A percentile compares a stretch with the other conserved stretches of the same genome.
phyloP scores from a whole-genome alignment of 2,888 invertebrate genomes.

The Heteropelma amictum region DNA sequence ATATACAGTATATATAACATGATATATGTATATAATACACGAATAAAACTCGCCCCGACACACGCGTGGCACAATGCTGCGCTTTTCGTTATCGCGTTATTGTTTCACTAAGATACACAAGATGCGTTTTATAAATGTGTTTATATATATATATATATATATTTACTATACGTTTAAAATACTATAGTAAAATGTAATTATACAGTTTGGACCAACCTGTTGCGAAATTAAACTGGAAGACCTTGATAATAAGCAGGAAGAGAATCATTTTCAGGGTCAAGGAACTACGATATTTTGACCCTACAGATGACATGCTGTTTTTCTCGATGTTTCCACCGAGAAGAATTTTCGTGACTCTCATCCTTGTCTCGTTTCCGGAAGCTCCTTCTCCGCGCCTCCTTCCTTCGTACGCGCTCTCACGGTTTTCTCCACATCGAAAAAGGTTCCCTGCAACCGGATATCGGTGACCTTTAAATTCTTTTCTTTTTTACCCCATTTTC shows the following conservation, averaged over 20 bases:
- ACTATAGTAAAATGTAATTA: neutral
- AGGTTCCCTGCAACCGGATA: conserved; percentile 47
- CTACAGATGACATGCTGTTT: conserved; percentile 1
- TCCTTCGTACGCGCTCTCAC: conserved; percentile 30
- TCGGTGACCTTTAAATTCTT: conserved; percentile 31
- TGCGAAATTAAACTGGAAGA: conserved; percentile 39
- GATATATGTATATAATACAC: too few relatives aligned
- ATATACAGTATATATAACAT: too few relatives aligned
- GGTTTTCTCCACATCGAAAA: conserved; percentile 41
- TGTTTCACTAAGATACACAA: neutral
- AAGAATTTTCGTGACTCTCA: conserved; percentile 3
- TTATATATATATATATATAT: neutral
- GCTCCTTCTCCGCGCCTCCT: conserved; percentile 10
- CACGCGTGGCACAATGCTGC: too few relatives aligned
- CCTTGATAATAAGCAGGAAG: conserved; percentile 15
- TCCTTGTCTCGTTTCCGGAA: neutral
- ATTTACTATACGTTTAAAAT: too few relatives aligned
- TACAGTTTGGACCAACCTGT: conserved; percentile 37
- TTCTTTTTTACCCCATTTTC: neutral
- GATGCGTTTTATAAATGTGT: neutral
- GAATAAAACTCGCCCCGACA: too few relatives aligned
- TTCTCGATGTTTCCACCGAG: neutral
- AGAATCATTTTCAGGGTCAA: conserved; percentile 30
- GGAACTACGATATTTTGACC: conserved; percentile 12
- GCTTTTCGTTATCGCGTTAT: conserved; percentile 16